These are phyloP conservation scores for Parasteatoda lunata DNA, from an alignment of 2,888 invertebrate genomes.

Conservation along the genomic window DNA sequence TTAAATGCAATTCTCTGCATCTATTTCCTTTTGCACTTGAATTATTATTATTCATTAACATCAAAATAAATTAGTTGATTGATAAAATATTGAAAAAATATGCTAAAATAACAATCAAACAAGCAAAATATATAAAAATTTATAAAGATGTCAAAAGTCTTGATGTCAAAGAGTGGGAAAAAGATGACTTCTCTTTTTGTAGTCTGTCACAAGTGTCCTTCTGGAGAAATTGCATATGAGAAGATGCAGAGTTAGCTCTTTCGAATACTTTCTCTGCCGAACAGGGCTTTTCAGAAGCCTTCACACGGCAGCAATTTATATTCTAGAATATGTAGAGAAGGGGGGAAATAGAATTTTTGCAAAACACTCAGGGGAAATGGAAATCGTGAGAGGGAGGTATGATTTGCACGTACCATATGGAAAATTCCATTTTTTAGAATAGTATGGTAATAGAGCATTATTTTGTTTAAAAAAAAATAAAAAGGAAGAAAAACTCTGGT, in stretches of 20 bases:
- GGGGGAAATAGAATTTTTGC: slow-evolving; percentile 59
- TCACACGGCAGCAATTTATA: slow-evolving; percentile 13
- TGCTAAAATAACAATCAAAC: no score
- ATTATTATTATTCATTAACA: no score
- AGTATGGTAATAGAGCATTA: no score
- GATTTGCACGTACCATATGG: slow-evolving; percentile 35
- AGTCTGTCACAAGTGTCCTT: slow-evolving; percentile 13
- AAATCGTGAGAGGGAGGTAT: slow-evolving; percentile 32
- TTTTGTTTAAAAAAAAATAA: not conserved
- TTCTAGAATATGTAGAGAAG: slow-evolving; percentile 38
- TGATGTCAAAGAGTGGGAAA: no score
- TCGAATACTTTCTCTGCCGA: slow-evolving; percentile 36
- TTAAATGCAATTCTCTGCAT: no score
- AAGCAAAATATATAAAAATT: no score
- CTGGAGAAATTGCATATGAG: slow-evolving; percentile 32
- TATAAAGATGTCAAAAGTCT: no score
- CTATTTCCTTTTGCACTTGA: no score
- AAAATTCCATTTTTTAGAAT: slow-evolving; percentile 19
- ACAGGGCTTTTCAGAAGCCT: not conserved
- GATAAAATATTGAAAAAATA: no score
- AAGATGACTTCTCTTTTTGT: no score
- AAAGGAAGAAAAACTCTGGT: no score
- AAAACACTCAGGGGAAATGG: slow-evolving; percentile 46
- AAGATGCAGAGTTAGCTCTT: slow-evolving; percentile 50
- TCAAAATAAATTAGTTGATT: no score